A percentile compares a stretch with the other conserved stretches of the same genome.
Evolutionary conservation across 2,888 invertebrate genomes (phyloP).

Genomic region (Micoletzkya japonica): DNA sequence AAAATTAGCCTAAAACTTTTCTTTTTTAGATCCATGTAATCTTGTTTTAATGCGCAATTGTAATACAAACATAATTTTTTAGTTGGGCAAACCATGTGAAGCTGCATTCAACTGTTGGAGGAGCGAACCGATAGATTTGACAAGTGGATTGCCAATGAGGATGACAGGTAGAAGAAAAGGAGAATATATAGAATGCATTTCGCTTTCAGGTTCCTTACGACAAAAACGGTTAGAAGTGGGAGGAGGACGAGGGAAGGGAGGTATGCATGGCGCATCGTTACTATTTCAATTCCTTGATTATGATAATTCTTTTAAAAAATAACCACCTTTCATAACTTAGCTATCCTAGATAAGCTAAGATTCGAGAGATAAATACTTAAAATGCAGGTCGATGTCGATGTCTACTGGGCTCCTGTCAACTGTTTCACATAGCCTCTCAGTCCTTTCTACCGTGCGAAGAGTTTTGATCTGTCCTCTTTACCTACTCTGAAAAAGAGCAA

Average conservation of each 20-base stretch:
- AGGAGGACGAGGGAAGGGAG: slow-evolving; percentile 19
- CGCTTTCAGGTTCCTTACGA: slow-evolving; percentile 4
- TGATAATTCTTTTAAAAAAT: background rate
- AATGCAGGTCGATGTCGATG: slow-evolving; percentile 20
- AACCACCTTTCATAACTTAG: background rate
- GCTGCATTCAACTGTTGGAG: slow-evolving; percentile 24
- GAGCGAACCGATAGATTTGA: slow-evolving; percentile 11
- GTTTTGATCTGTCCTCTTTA: too few species aligned
- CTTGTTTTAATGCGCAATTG: background rate
- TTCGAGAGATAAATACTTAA: background rate
- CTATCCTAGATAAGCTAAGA: background rate
- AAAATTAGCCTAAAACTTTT: background rate
- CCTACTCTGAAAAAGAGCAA: too few species aligned
- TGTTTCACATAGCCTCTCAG: slow-evolving; percentile 6
- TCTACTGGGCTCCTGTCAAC: slow-evolving; percentile 14
- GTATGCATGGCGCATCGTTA: background rate
- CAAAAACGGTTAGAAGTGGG: slow-evolving; percentile 25
- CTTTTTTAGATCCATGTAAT: slow-evolving; percentile 14
- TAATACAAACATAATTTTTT: background rate
- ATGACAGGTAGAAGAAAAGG: slow-evolving; percentile 3
- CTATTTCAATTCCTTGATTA: background rate
- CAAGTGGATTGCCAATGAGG: slow-evolving; percentile 11
- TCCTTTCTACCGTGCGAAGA: slow-evolving; percentile 25
- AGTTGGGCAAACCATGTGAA: slow-evolving; percentile 25
- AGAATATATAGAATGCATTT: background rate